A percentile compares a stretch with the other conserved stretches of the same genome.
Conservation (phyloP, 2,113 vertebrate genomes). For the Verasper variegatus region DNA sequence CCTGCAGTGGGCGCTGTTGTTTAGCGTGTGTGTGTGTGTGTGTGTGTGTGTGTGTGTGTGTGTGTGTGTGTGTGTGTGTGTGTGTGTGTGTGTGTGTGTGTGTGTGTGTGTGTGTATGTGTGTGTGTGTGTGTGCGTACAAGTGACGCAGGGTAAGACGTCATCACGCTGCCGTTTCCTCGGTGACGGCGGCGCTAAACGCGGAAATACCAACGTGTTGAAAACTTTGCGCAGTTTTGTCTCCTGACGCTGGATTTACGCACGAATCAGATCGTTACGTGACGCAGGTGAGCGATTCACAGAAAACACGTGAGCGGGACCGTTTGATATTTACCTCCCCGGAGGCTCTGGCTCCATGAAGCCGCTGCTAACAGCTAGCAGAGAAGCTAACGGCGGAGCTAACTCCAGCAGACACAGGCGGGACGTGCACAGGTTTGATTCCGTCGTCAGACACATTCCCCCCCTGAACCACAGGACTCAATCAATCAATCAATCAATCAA, state of each 20-base stretch:
- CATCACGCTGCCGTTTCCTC: conserved; percentile 40
- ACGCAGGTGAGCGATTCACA: conserved; percentile 26
- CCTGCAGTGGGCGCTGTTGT: conserved; percentile 28
- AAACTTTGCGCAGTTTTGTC: too few relatives aligned
- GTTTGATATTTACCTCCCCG: not conserved
- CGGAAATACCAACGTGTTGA: conserved; percentile 20
- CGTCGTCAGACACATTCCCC: too few relatives aligned
- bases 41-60: too few relatives aligned
- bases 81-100: too few relatives aligned
- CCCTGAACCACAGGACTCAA: too few relatives aligned
- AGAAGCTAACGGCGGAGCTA: too few relatives aligned
- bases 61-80: too few relatives aligned
- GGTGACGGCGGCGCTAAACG: not conserved
- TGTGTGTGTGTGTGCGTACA: too few relatives aligned
- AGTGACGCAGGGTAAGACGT: conserved; percentile 10
- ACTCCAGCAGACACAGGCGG: not conserved
- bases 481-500: too few relatives aligned
- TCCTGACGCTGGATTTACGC: not conserved
- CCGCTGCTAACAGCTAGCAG: conserved; percentile 21
- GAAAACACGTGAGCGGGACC: fast-evolving
- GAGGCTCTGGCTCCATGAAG: not conserved
- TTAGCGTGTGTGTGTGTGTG: too few relatives aligned
- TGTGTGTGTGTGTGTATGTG: too few relatives aligned
- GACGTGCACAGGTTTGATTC: not conserved
- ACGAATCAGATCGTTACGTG: not conserved